Base-by-base conservation (phyloP, 1,140 invertebrate genomes). In the Metopolophium dirhodum region DNA sequence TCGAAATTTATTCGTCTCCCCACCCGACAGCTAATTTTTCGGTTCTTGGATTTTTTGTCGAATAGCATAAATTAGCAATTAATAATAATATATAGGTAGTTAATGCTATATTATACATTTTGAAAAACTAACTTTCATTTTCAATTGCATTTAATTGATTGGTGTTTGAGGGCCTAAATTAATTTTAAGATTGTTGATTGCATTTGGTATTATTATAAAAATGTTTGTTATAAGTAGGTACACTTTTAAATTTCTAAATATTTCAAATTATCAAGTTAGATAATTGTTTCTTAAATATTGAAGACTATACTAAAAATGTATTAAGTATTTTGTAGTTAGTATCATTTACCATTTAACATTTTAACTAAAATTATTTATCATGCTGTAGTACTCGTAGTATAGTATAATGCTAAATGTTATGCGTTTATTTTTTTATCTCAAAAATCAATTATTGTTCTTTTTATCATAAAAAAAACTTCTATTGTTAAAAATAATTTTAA, bases 111-210 rank as follows among this genome's bases (percentile, higher is more conserved):
- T 54, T 37, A 26, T 57, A 45, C 18, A 20, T 49, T 54, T 89
- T 37, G 0, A 54, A 89, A 87, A 51, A 89, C 37, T 57, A 23
- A 89, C 51, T 89, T 89, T 89, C 35, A 89, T 89, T 89, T 89
- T 89, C 3, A 54, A 35, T 51, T 88, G 3, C 6, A 88, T 30
- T 77, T 77, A 77, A 77, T 77, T 20, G 61, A 77, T 77, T 77
- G n/a, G 18, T 77, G n/a, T n/a, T 77, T n/a, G 61, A 77, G 14
- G n/a, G n/a, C 61, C 30, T n/a, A 77, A 18, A n/a, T 77, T 1
- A 14, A n/a, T 77, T 77, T 77, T 7, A n/a, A 77, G 4, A 4
- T 77, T 77, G 14, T 77, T 18, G 18, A 77, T n/a, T 77, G 4
- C n/a, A 4, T n/a, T 68, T 61, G 11, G n/a, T 68, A 68, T n/a